Base-by-base conservation (phyloP, 2,888 invertebrate genomes). In the Aproaerema taeniolella region DNA sequence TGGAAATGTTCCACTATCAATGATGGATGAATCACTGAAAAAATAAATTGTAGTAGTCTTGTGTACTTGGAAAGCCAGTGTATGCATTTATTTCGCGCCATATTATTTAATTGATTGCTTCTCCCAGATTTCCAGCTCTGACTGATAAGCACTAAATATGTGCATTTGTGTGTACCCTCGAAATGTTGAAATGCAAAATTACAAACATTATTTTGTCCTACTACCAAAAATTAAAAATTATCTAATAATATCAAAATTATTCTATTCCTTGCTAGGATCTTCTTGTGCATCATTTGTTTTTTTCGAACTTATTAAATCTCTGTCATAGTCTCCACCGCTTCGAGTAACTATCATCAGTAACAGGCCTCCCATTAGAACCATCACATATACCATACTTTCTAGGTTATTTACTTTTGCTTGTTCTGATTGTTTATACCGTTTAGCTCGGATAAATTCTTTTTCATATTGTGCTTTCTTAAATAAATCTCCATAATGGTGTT, bases 401-500 rank as follows among this genome's bases (percentile, higher is more conserved):
- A 82, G 81, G 1, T 47, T 49, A 2, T 44, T 39, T 1, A 67
- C 1, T 24, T 10, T 35, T 42, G 42, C 41, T 68, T 74, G 2
- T 26, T 31, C 14, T 30, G 46, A 42, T 52, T 58, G 38, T 54
- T 61, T 42, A 36, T 62, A 1, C n/a, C n/a, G n/a, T n/a, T n/a
- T n/a, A n/a, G n/a, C n/a, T n/a, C n/a, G n/a, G 70, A 5, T 15
- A 62, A 26, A 55, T 14, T 72, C 66, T 48, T 55, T 80, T 1
- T 78, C 69, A 36, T 64, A 52, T 45, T 67, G 53, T 12, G 62
- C 17, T 45, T 70, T 76, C 41, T 71, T 53, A 39, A 85, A 72
- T 45, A 80, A 46, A 25, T 58, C 43, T 1, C 82, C 80, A 55
- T 91, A 91, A 53, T 91, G 91, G 20, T 71, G 61, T 45, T 70